These are phyloP conservation scores for Felis chaus DNA, from an alignment of 2,113 vertebrate genomes.

Conservation along the genomic window DNA sequence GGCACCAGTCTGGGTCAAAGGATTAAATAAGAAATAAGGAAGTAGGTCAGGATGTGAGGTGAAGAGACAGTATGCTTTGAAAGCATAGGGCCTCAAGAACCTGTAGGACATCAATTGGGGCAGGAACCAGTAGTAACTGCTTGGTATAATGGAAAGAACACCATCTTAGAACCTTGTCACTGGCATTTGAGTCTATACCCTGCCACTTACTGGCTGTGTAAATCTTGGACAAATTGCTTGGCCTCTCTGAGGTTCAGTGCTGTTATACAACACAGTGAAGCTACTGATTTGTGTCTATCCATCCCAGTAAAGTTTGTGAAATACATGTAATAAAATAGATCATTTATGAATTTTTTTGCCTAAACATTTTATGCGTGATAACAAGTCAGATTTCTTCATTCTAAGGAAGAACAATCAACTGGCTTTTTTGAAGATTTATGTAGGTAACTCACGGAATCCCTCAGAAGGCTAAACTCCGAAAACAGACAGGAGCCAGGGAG, in stretches of 20 bases:
- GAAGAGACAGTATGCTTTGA: background rate
- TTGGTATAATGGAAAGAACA: background rate
- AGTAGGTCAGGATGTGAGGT: background rate
- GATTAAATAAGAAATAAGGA: background rate
- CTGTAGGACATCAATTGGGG: background rate
- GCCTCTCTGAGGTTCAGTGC: background rate
- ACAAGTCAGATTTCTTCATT: background rate
- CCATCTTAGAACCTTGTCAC: background rate
- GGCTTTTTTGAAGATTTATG: constrained; percentile 17
- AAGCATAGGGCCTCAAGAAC: background rate
- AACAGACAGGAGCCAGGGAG: background rate
- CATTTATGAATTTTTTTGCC: background rate
- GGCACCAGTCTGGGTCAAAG: background rate
- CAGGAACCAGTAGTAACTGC: background rate
- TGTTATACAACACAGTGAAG: background rate
- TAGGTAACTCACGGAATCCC: background rate
- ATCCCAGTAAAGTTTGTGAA: background rate
- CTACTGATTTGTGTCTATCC: background rate
- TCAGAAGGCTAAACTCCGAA: background rate
- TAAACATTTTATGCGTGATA: background rate
- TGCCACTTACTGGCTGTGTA: background rate
- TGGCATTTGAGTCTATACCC: background rate
- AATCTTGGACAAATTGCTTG: background rate
- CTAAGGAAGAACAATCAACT: background rate
- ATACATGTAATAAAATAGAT: background rate